These are phyloP conservation scores for Platysteira castanea DNA, from an alignment of 2,113 vertebrate species.

Conservation along the genomic window DNA sequence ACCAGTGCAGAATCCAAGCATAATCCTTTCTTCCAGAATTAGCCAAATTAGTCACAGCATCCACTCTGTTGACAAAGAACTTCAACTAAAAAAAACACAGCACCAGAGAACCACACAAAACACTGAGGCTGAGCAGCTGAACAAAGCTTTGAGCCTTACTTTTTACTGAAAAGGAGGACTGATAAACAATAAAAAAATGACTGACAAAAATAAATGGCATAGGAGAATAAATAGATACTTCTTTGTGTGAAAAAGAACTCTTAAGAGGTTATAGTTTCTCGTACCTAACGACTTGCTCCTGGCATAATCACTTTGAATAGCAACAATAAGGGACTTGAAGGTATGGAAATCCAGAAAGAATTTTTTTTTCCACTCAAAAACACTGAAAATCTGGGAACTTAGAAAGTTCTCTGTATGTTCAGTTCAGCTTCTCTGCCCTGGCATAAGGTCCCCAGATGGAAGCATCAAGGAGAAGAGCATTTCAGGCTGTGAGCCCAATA, in stretches of 20 bases:
- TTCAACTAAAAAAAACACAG: background rate
- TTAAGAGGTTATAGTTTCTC: background rate
- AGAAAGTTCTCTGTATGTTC: background rate
- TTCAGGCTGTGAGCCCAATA: background rate
- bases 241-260: background rate
- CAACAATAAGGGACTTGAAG: background rate
- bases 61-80: conserved; percentile 59
- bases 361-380: background rate
- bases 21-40: conserved; percentile 60
- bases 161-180: background rate
- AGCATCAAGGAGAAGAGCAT: background rate
- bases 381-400: background rate
- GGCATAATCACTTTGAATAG: background rate
- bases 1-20: conserved; percentile 43
- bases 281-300: background rate
- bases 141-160: background rate
- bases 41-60: conserved; percentile 61
- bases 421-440: background rate
- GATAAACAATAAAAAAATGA: background rate
- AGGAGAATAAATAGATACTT: background rate
- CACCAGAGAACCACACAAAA: background rate
- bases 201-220: background rate
- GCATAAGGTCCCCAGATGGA: background rate
- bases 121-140: background rate
- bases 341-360: background rate